Base-by-base conservation (phyloP, 2,113 vertebrate species). In the Heterotilapia buettikoferi region DNA sequence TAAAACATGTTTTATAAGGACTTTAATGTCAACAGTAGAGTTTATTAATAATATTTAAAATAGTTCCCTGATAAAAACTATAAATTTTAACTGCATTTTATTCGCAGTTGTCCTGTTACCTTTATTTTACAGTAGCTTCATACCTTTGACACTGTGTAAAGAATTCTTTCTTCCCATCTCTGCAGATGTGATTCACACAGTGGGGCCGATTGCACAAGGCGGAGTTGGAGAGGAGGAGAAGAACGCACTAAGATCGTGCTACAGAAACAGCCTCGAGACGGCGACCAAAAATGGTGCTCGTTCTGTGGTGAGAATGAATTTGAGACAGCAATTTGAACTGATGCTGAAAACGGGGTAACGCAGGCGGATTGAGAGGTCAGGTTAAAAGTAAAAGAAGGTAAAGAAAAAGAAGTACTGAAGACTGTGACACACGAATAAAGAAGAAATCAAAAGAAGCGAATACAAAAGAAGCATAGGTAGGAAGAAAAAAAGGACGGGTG, bases 161-260 rank as follows among this genome's bases (percentile, higher is more conserved):
- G 5, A 83, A 50, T 11, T 36, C 4, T 45, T 83, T 47, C 29
- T 80, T 71, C 61, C 71, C 57, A 7, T 84, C 47, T 80, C 50
- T 85, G 66, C 95, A 98, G 98, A 97, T 73, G 97, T 98, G 90
- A 97, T 98, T 93, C 98, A 98, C 94, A 97, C 97, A 0, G 97
- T 98, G 94, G 98, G 98, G 26, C 98, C 98, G 19, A 96, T 98
- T 9, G 96, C 80, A 38, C 93, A 94, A 91, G 96, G 66, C 89
- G 94, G 87, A 84, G 96, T 92, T 21, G 95, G 92, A 52, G 94
- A 94, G 87, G 94, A 47, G 86, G 94, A 92, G 90, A 93, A 81
- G 92, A 86, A 66, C 1, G 96, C 96, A 6, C 96, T 98, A 84
- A 95, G 92, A 89, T 96, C 93, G 57, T 98, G 98, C 94, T 98